phyloP scores from a whole-genome alignment of 2,888 invertebrate species.

The Amiota minor region DNA sequence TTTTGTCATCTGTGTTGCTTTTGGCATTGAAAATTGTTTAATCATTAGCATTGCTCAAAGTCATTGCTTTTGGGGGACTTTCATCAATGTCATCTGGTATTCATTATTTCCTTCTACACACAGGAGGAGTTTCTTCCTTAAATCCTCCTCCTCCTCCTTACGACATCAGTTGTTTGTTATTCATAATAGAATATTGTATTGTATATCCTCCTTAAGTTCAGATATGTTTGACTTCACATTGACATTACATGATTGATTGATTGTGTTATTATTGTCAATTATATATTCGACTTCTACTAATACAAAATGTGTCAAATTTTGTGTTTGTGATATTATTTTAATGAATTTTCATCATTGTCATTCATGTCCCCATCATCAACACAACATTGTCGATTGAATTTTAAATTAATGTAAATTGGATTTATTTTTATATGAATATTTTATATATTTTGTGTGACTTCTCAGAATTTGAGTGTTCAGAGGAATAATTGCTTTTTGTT shows the following conservation, averaged over 20 bases:
- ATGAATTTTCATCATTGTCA: constrained; percentile 15
- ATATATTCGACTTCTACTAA: constrained; percentile 44
- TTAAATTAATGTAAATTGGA: constrained; percentile 1
- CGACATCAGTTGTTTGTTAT: constrained; percentile 14
- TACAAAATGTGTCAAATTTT: constrained; percentile 1
- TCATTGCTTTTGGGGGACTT: background rate
- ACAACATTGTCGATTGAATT: background rate
- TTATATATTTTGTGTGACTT: background rate
- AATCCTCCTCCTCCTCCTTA: no score
- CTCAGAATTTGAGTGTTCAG: background rate
- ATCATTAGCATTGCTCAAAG: constrained; percentile 18
- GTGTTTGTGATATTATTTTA: constrained; percentile 18
- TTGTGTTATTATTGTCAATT: constrained; percentile 61
- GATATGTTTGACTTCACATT: constrained; percentile 52
- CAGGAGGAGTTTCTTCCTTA: no score
- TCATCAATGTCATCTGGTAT: no score
- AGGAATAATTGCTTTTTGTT: background rate
- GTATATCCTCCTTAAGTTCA: constrained; percentile 15
- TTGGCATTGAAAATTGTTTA: constrained; percentile 22
- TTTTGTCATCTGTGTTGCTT: background rate
- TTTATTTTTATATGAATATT: background rate
- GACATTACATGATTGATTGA: constrained; percentile 66
- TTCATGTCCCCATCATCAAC: no score
- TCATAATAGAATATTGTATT: background rate
- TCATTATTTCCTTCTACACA: no score